Evolutionary conservation across 2,888 invertebrate genomes (phyloP), one percentile per base, ranked within the genome.

Genomic region (Drosophila acutilabella): DNA sequence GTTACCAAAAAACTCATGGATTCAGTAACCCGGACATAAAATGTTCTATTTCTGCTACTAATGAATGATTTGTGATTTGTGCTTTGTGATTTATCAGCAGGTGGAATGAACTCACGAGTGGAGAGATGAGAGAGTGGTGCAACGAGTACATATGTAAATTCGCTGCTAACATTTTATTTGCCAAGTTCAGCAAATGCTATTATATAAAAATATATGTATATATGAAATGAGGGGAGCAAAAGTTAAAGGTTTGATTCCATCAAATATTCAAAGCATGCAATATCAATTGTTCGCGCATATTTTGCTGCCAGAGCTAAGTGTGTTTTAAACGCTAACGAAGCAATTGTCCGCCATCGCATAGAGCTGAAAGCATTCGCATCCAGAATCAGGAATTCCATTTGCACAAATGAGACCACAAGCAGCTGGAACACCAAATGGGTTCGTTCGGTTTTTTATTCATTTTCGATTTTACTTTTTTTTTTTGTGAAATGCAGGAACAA

Each of bases 251-350:
- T 74, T 72, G 78, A 71, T 81, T 58, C 60, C 64, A 81, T 81
- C 44, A 80, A 74, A 80, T 80, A 80, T 80, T 80, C 79, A 80
- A 53, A 40, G 67, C 80, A 70, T 72, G 80, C 62, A 54, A 58
- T 53, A 62, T 67, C 74, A 78, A 72, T 80, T 77, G 72, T 45
- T 52, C 47, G 53, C 36, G 23, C 11, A 11, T 51, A 14, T 64
- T 68, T 64, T 62, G 14, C 47, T 36, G 66, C 40, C 57, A 56
- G 47, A 56, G 59, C 60, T 78, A 70, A 69, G 61, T 74, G 65
- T 60, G 64, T 69, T 81, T 86, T 71, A 74, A 75, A 47, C 57
- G 65, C 84, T 89, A 87, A 87, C 82, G 87, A 87, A 84, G 79
- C 81, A 59, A 89, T 87, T 89, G 87, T 87, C 59, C 53, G 50